These are phyloP conservation scores for Dromius quadrimaculatus DNA, from an alignment of 2,888 invertebrate species.

Conservation along the genomic window DNA sequence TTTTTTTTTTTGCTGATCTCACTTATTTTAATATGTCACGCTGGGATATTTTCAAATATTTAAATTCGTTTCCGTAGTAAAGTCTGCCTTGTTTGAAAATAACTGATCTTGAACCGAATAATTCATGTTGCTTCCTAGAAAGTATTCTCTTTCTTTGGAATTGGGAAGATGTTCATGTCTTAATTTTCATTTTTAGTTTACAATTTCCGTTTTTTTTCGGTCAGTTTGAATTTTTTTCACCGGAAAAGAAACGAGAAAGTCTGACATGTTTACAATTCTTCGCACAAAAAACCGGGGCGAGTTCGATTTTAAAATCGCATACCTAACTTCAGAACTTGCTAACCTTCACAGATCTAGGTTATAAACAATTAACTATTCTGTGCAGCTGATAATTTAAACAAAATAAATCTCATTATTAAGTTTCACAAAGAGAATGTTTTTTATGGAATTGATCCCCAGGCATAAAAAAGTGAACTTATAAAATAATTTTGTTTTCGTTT, in stretches of 20 bases:
- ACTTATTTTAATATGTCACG: too few species aligned
- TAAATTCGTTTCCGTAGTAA: too few species aligned
- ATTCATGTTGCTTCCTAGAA: too few species aligned
- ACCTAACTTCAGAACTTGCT: background rate
- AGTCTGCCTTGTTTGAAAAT: too few species aligned
- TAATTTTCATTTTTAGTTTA: constrained; percentile 16
- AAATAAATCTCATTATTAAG: background rate
- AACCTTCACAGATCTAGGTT: constrained; percentile 18
- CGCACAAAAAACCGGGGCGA: background rate
- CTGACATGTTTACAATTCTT: background rate
- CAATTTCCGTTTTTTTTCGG: constrained; percentile 33
- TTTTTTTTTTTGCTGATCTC: too few species aligned
- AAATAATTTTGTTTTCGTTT: too few species aligned
- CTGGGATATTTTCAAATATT: too few species aligned
- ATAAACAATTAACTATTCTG: background rate
- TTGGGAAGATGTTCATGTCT: too few species aligned
- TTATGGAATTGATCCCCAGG: background rate
- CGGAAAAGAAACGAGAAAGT: constrained; percentile 17
- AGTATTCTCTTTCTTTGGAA: too few species aligned
- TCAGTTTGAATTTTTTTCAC: constrained; percentile 24
- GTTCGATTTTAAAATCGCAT: background rate
- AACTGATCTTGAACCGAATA: too few species aligned
- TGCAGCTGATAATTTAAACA: background rate
- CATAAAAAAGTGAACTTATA: background rate
- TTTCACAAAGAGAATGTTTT: background rate